Percentiles rank a stretch among this genome's conserved stretches.
Evolutionary conservation across 1,140 invertebrate genomes (phyloP).

Genomic region (Bombus turneri): DNA sequence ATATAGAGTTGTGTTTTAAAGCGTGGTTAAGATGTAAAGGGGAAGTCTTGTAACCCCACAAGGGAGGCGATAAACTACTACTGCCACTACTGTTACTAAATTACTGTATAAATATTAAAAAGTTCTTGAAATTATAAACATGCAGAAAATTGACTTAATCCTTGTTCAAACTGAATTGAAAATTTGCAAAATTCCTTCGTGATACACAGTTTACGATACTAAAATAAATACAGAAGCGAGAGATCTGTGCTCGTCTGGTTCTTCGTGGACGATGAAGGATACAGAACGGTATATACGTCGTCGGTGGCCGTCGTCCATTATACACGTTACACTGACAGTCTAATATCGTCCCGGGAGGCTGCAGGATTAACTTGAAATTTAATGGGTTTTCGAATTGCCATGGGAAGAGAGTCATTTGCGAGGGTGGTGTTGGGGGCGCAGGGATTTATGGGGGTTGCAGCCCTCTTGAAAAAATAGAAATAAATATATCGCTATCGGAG

Average conservation of each 20-base stretch:
- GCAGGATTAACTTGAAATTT: slow-evolving; percentile 66
- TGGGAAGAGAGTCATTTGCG: slow-evolving; percentile 45
- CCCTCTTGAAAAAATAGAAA: slow-evolving; percentile 7
- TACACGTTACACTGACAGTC: slow-evolving; percentile 63
- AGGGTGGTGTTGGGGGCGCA: background rate
- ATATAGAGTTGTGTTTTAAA: too few species aligned
- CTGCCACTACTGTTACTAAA: too few species aligned
- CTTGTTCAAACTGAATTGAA: too few species aligned
- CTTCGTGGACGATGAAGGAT: slow-evolving; percentile 29
- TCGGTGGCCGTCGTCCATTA: slow-evolving; percentile 54
- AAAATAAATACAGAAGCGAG: too few species aligned
- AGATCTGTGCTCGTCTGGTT: background rate
- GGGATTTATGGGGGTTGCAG: slow-evolving; percentile 25
- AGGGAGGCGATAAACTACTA: too few species aligned
- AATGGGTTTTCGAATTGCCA: slow-evolving; percentile 64
- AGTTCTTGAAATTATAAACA: too few species aligned
- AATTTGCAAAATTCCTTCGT: too few species aligned
- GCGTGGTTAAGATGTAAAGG: too few species aligned
- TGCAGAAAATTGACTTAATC: too few species aligned
- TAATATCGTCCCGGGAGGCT: slow-evolving; percentile 63
- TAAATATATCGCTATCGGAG: slow-evolving; percentile 13
- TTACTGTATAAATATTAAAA: too few species aligned
- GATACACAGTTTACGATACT: too few species aligned
- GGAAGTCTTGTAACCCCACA: too few species aligned
- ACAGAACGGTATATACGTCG: slow-evolving; percentile 10